Conservation (phyloP, 2,113 vertebrate genomes). For the Phyllostomus discolor region DNA sequence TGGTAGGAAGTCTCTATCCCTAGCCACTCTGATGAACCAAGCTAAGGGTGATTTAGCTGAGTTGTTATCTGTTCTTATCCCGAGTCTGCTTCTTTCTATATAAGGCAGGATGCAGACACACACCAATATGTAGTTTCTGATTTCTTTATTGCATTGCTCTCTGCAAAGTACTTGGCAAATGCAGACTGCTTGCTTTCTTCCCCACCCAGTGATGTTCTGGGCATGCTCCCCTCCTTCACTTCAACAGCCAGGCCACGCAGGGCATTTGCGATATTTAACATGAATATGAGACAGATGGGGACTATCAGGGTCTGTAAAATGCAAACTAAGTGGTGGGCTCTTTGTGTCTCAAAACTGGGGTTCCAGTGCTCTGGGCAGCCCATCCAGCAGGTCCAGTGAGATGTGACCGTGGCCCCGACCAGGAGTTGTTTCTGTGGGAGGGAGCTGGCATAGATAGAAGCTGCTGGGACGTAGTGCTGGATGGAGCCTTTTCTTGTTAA, state of each 20-base stretch:
- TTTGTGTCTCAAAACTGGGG: not conserved
- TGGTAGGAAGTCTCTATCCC: not conserved
- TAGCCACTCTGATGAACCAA: not conserved
- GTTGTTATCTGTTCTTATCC: not conserved
- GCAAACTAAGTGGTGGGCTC: not conserved
- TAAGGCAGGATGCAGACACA: not conserved
- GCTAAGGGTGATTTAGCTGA: not conserved
- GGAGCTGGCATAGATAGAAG: not conserved
- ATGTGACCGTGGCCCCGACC: not conserved
- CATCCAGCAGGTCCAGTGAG: not conserved
- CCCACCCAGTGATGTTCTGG: not conserved
- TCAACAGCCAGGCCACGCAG: not conserved
- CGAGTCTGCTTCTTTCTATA: not conserved
- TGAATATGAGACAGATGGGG: not conserved
- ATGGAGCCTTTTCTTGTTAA: not conserved
- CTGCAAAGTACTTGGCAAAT: not conserved
- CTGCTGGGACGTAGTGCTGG: not conserved
- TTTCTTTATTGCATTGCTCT: not conserved
- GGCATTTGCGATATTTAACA: not conserved
- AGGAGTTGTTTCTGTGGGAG: not conserved
- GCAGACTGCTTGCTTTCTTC: not conserved
- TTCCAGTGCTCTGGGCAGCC: not conserved
- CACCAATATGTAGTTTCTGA: not conserved
- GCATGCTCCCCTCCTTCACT: not conserved
- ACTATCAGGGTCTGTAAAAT: not conserved